Base-by-base conservation (phyloP, 2,888 invertebrate genomes). In the Leptinotarsa rubiginosa region DNA sequence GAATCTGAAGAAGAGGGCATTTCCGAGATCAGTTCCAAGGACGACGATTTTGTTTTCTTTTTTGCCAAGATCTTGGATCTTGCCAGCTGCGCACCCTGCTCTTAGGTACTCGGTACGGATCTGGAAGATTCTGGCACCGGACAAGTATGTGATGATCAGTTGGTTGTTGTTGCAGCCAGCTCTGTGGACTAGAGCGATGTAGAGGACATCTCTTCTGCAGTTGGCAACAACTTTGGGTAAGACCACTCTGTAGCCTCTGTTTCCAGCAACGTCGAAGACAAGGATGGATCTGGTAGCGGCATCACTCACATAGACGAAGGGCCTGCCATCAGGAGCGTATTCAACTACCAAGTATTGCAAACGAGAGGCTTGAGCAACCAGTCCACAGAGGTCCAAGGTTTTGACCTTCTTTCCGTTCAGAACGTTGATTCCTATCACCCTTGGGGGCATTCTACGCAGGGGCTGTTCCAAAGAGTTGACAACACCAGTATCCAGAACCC, bases 91-190 rank as follows among this genome's bases (percentile, higher is more conserved):
- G 67, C 89, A 89, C 59, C 91, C 92, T 47, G 89, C 89, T 65
- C 91, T 89, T 74, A 94, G 87, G 78, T 90, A 90, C 47, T 91
- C 90, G 0, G 93, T 91, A 71, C 91, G 90, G 75, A 94, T 88
- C 56, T 92, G 91, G 86, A 92, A 92, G 52, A 94, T 81, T 20
- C 91, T 90, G 20, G 87, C 88, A n/a, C 92, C 89, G 74, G 92
- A 90, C 18, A 93, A 86, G 81, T 93, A 93, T 0, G 92, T 91
- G 78, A 94, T 89, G 77, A 92, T 88, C 0, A 94, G 86, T 59
- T 90, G 89, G 1, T 90, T 90, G 69, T 90, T 90, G 47, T 91
- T 90, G 52, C 91, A 90, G 16, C 89, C 87, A 16, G 72, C 66
- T 71, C 90, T 89, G 15, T 91, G 91, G 0, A 92, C 88, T 2